Evolutionary conservation across 2,797 vertebrate species (phyloP), one percentile per base, ranked within the genome.

Genomic region (Echiichthys vipera): DNA sequence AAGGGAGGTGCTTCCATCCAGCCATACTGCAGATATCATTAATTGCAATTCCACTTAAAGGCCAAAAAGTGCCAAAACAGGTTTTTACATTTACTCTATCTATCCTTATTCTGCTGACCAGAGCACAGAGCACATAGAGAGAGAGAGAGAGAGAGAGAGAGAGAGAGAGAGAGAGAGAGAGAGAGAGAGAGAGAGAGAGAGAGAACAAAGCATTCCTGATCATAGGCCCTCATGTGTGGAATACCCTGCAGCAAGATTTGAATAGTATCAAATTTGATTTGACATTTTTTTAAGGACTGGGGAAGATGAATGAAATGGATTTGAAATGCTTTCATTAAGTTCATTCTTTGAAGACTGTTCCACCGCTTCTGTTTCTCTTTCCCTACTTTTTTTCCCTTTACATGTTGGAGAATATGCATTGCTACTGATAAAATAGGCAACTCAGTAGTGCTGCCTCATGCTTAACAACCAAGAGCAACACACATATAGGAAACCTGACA

Each of bases 181-280:
- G 58, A 66, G 20, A 37, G 62, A 18, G n/a, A 77, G n/a, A n/a
- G n/a, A 65, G 66, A 71, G 59, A 59, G 58, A 66, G 20, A 37
- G 62, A 18, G n/a, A 77, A 69, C 39, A 56, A 67, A 81, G 65
- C 45, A 43, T 46, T 61, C 15, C 17, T 66, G 40, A 83, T 65
- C 58, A 13, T 53, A 32, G 53, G 46, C n/a, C 29, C 0, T 17
- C 64, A 72, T 66, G 42, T 62, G 39, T 66, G 36, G 27, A 78
- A 80, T 14, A 63, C 15, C 85, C 81, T 50, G 65, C 37, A 65
- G 84, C 54, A 18, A 22, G n/a, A 63, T 75, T 53, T 73, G 30
- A 77, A 79, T 71, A 4, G 4, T 50, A 70, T 58, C 46, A 62
- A 55, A 74, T 66, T 5, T 29, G 24, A 83, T 63, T 50, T 17